A percentile compares a stretch with the other conserved stretches of the same genome.
Conservation (phyloP, 1,140 invertebrate genomes). For the Cyclargus thomasi region DNA sequence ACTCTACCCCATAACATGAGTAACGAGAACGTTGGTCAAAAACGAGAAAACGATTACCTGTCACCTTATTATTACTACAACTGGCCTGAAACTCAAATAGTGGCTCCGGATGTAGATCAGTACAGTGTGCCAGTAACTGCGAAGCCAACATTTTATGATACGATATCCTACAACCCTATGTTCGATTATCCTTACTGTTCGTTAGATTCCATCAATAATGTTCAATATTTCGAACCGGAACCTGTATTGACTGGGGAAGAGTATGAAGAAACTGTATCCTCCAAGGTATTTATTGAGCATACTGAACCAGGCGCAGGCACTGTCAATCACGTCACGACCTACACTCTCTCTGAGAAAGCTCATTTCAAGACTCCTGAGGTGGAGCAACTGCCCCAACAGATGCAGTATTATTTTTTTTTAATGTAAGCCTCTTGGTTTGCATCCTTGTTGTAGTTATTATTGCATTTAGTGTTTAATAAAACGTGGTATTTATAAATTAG, state of each 20-base stretch:
- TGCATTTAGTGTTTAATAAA: not conserved
- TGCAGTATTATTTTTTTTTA: slow-evolving; percentile 64
- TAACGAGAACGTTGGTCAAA: not conserved
- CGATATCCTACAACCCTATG: slow-evolving; percentile 37
- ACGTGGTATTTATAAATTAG: not conserved
- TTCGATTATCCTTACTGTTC: slow-evolving; percentile 47
- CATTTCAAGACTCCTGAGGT: slow-evolving; percentile 57
- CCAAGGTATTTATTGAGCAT: slow-evolving; percentile 48
- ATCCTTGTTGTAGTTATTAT: slow-evolving; percentile 21
- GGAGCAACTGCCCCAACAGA: slow-evolving; percentile 59
- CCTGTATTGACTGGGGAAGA: slow-evolving; percentile 57
- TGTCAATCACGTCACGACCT: slow-evolving; percentile 61
- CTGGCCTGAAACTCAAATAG: slow-evolving; percentile 45
- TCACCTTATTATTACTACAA: slow-evolving; percentile 33
- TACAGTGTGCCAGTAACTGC: slow-evolving; percentile 36
- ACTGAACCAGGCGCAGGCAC: slow-evolving; percentile 50
- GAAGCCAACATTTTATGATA: slow-evolving; percentile 49
- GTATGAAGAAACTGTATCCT: slow-evolving; percentile 57
- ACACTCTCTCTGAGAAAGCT: slow-evolving; percentile 56
- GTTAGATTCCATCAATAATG: slow-evolving; percentile 36
- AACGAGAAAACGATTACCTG: slow-evolving; percentile 2
- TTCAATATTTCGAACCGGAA: slow-evolving; percentile 35
- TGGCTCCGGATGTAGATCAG: slow-evolving; percentile 29
- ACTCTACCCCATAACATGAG: not conserved
- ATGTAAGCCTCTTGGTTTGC: slow-evolving; percentile 32